Percentiles rank a stretch among this genome's conserved stretches.
Evolutionary conservation across 2,113 vertebrate genomes (phyloP).

Genomic region (Rhea americana): DNA sequence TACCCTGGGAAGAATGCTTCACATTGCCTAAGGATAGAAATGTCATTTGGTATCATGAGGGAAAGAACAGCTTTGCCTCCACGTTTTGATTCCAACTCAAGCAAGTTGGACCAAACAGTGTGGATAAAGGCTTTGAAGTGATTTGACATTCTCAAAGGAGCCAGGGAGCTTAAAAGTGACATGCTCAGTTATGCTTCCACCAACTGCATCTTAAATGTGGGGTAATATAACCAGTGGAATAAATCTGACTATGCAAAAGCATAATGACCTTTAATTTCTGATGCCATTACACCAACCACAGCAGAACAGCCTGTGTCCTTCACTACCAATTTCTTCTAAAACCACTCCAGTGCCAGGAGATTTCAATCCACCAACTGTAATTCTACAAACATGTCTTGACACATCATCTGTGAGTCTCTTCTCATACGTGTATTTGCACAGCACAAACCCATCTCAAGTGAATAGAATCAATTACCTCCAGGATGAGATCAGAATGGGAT

Average conservation of each 20-base stretch:
- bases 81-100: neutral
- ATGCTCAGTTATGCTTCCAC: neutral
- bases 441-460: neutral
- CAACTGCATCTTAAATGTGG: neutral
- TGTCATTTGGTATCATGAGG: neutral
- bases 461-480: neutral
- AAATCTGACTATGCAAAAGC: neutral
- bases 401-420: neutral
- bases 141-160: neutral
- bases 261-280: neutral
- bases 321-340: neutral
- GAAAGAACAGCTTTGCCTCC: neutral
- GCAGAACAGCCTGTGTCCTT: neutral
- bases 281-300: neutral
- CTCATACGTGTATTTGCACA: neutral
- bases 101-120: neutral
- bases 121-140: neutral
- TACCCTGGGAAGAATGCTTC: neutral
- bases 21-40: neutral
- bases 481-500: neutral
- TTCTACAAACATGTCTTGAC: neutral
- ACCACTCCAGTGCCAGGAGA: neutral
- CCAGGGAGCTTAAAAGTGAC: neutral
- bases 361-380: neutral
- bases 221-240: neutral